These are phyloP conservation scores for Diorhabda elongata DNA, from an alignment of 1,140 invertebrate genomes.

Conservation along the genomic window DNA sequence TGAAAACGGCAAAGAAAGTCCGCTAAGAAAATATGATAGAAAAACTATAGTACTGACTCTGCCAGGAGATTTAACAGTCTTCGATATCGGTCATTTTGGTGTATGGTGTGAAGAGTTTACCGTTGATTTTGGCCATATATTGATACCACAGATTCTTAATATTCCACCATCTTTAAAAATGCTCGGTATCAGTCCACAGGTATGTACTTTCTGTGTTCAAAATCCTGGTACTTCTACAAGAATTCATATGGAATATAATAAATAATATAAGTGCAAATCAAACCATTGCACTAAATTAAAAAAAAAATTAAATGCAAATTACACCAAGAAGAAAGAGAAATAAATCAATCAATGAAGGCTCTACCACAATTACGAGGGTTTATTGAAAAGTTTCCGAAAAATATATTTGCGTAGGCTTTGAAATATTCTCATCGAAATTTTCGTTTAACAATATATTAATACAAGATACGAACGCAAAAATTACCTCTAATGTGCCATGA, in stretches of 20 bases:
- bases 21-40: slow-evolving; percentile 71
- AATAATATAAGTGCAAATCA: background rate
- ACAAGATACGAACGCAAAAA: no score
- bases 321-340: no score
- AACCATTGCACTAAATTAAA: no score
- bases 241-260: background rate
- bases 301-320: no score
- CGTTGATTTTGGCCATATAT: slow-evolving; percentile 84
- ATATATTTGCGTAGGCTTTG: no score
- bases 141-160: slow-evolving; percentile 66
- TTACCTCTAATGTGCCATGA: no score
- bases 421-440: no score
- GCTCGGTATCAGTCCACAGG: slow-evolving; percentile 89
- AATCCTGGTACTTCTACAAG: background rate
- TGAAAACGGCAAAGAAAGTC: slow-evolving; percentile 81
- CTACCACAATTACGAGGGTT: no score
- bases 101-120: slow-evolving; percentile 86
- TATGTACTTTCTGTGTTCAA: slow-evolving; percentile 44
- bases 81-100: slow-evolving; percentile 80
- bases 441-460: no score
- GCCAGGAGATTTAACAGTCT: slow-evolving; percentile 74
- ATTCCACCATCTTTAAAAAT: slow-evolving; percentile 88
- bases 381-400: no score
- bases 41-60: slow-evolving; percentile 84
- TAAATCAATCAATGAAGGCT: no score